Base-by-base conservation (phyloP, 2,797 vertebrate species). In the Anabacerthia variegaticeps region DNA sequence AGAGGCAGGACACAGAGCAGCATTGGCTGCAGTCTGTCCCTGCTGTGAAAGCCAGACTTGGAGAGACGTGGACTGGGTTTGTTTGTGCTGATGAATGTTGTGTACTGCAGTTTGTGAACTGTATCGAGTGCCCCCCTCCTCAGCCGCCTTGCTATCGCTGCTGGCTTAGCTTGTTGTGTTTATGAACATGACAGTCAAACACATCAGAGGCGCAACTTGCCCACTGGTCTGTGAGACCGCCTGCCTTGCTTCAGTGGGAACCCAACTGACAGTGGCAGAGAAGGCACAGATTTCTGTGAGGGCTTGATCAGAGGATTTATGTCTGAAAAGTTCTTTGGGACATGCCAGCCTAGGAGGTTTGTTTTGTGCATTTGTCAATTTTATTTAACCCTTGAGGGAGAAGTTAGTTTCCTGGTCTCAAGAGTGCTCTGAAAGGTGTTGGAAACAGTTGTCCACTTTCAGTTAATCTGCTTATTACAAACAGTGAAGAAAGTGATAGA, bases 181-280 rank as follows among this genome's bases (percentile, higher is more conserved):
- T 96, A 96, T 96, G 95, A 95, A 94, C 80, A 79, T 97, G 96
- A 97, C 96, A 95, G 92, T 96, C 81, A 96, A 91, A 96, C 75
- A 54, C 92, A 96, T 97, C 94, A 69, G 86, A 96, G 74, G 72
- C 72, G 48, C 92, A 93, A 93, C 95, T 97, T 90, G 85, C 89
- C 90, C 84, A 75, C 96, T 98, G 97, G 98, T 98, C 97, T 98
- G 92, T 84, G 96, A 92, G 92, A 86, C 86, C 1, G 5, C 69
- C 88, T 93, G 94, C 95, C 95, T 96, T 95, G 91, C 92, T 97
- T 95, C 88, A 68, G 84, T 88, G 77, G 84, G 93, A 97, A 66
- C 56, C 92, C 93, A 94, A 71, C 86, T 89, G 91, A 95, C 68
- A 97, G 73, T 34, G 19, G 73, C 77, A 92, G 84, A 91, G 91